Conservation (phyloP, 2,888 invertebrate genomes). For the Drosophila affinis region DNA sequence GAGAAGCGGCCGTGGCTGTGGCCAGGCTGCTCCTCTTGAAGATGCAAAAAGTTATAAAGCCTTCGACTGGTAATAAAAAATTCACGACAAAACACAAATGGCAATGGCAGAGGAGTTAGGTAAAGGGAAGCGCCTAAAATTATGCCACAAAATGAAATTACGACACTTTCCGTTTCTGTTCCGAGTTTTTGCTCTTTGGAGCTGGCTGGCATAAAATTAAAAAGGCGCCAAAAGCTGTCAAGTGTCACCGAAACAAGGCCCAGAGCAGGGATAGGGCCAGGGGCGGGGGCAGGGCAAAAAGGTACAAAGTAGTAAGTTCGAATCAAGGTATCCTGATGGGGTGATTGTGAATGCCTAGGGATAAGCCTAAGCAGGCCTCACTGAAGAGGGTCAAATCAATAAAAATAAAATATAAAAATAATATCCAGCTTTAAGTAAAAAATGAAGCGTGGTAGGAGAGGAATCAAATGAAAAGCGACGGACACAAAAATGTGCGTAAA, state of each 20-base stretch:
- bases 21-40: slow-evolving; percentile 34
- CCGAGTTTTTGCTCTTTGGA: slow-evolving; percentile 30
- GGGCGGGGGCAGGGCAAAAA: not conserved
- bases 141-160: slow-evolving; percentile 61
- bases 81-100: slow-evolving; percentile 57
- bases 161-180: slow-evolving; percentile 28
- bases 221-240: slow-evolving; percentile 70
- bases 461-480: slow-evolving; percentile 43
- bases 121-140: slow-evolving; percentile 39
- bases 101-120: slow-evolving; percentile 13
- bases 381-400: slow-evolving; percentile 39
- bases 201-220: slow-evolving; percentile 62
- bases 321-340: slow-evolving; percentile 21
- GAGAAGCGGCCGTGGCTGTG: slow-evolving; percentile 20
- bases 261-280: not conserved
- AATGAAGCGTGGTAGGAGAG: slow-evolving; percentile 4
- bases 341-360: slow-evolving; percentile 21
- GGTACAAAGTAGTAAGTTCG: slow-evolving; percentile 19
- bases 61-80: slow-evolving; percentile 58
- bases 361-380: slow-evolving; percentile 36
- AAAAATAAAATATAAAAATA: slow-evolving; percentile 30
- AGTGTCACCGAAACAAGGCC: slow-evolving; percentile 56
- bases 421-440: slow-evolving; percentile 29
- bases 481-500: slow-evolving; percentile 45
- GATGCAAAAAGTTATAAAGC: slow-evolving; percentile 42